Evolutionary conservation across 2,113 vertebrate genomes (phyloP).

Genomic region (Chelonoidis abingdonii): DNA sequence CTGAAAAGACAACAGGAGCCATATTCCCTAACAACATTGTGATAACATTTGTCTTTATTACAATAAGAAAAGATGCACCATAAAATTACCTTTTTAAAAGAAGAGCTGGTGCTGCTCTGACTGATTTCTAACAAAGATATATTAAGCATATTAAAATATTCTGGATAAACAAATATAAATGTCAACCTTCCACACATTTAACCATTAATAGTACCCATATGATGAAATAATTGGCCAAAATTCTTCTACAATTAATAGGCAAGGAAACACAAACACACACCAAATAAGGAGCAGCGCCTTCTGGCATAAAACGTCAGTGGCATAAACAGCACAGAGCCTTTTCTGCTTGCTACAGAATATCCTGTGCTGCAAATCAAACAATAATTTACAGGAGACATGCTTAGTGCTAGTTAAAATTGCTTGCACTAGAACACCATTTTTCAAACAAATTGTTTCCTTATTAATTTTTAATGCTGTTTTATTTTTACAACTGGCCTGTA

Average conservation of each 20-base stretch:
- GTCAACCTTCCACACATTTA: neutral
- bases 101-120: neutral
- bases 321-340: neutral
- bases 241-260: neutral
- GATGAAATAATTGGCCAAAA: neutral
- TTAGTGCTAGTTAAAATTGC: neutral
- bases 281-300: neutral
- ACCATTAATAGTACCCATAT: neutral
- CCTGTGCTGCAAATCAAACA: neutral
- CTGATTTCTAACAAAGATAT: neutral
- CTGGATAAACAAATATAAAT: neutral
- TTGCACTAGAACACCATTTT: neutral
- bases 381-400: neutral
- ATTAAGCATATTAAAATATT: neutral
- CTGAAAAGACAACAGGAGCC: neutral
- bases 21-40: neutral
- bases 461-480: neutral
- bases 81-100: neutral
- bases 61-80: neutral
- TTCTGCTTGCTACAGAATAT: neutral
- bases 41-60: conserved; percentile 1
- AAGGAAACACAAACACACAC: neutral
- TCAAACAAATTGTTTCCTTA: neutral
- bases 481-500: neutral
- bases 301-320: neutral